Base-by-base conservation (phyloP, 2,888 invertebrate species). In the Zygothrica quintamaculata region DNA sequence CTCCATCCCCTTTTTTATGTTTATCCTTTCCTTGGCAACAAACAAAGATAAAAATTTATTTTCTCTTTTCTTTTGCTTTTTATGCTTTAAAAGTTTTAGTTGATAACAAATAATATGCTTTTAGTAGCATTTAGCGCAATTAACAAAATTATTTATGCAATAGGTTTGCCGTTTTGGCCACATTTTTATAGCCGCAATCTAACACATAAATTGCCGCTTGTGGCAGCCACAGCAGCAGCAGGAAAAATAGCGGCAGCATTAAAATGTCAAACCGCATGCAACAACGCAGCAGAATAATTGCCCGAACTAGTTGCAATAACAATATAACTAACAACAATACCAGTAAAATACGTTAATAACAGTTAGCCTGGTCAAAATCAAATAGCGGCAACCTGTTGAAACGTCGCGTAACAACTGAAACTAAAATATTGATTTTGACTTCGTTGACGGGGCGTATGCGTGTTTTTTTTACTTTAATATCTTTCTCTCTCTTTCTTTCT, bases 361-460 rank as follows among this genome's bases (percentile, higher is more conserved):
- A 68, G 59, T 68, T 58, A 47, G 40, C 47, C 26, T 11, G 48
- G 15, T 25, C 25, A 44, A 51, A 31, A 34, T 9, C 13, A 25
- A 65, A 58, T 64, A 58, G 58, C 55, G 62, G 44, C 36, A 56
- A 85, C 75, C 84, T 73, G 75, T 73, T 69, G 72, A 68, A 81
- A 58, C 60, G 68, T 59, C 73, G 73, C 69, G 51, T 52, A 58
- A 70, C 61, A 79, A 76, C 84, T 80, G 73, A 65, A 37, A 44
- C 37, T 12, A 40, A 46, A 12, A 60, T 42, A 64, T 25, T 37
- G 33, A 58, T 36, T 26, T 15, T 48, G 44, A 36, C 37, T 40
- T 37, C 61, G 84, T 22, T 25, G 16, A 84, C 64, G 57, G 50
- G 70, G 80, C 80, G 80, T 80, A 80, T 80, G 84, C 76, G 76